A percentile compares a stretch with the other conserved stretches of the same genome.
Conservation (phyloP, 2,888 invertebrate genomes). For the Cephus pulcher region DNA sequence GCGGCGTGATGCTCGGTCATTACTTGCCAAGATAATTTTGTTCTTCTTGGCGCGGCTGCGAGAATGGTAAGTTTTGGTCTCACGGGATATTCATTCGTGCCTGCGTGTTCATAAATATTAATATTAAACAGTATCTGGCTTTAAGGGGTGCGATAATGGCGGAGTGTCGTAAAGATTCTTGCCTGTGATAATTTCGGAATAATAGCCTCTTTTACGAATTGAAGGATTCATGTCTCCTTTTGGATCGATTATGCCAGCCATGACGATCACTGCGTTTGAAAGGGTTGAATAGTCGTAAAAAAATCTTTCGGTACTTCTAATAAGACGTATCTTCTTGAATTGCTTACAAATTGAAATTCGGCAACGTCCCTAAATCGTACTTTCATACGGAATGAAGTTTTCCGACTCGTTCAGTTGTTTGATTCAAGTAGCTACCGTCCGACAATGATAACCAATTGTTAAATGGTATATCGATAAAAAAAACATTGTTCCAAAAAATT, state of each 20-base stretch:
- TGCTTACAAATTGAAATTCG: neutral
- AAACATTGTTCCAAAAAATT: too few species aligned
- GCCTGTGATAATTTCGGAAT: slow-evolving; percentile 73
- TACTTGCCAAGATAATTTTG: slow-evolving; percentile 68
- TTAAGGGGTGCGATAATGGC: slow-evolving; percentile 47
- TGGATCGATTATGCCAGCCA: neutral
- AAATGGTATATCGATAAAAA: too few species aligned
- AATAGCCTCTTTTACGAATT: slow-evolving; percentile 70
- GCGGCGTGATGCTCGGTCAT: slow-evolving; percentile 72
- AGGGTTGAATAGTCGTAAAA: neutral
- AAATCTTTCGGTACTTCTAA: neutral
- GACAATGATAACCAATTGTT: too few species aligned
- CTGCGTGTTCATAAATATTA: slow-evolving; percentile 53
- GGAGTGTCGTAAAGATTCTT: slow-evolving; percentile 63
- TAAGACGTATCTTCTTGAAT: neutral
- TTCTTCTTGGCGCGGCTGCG: slow-evolving; percentile 39
- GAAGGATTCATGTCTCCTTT: neutral
- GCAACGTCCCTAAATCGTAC: neutral
- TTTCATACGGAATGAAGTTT: neutral
- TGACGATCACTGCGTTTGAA: neutral
- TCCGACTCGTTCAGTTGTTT: neutral
- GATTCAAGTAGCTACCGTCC: neutral
- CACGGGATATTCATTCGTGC: slow-evolving; percentile 29
- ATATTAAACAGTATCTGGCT: slow-evolving; percentile 68
- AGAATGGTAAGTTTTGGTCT: slow-evolving; percentile 21